Base-by-base conservation (phyloP, 2,797 vertebrate species). In the Vespertilio murinus region DNA sequence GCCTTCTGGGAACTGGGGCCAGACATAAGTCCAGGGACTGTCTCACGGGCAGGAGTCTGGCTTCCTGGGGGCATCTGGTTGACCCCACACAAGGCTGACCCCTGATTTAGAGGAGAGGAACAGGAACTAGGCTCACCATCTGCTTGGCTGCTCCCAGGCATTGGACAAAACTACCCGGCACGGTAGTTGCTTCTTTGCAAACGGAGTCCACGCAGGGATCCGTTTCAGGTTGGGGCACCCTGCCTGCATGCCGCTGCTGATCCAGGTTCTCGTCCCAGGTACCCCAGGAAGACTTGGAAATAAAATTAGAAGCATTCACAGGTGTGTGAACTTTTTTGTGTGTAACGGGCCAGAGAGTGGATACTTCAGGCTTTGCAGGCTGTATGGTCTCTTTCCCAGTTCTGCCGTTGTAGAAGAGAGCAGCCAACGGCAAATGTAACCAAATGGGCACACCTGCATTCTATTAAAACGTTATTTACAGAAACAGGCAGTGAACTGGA, bases 381-480 rank as follows among this genome's bases (percentile, higher is more conserved):
- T 47, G 5, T n/a, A 0, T 2, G 12, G 42, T 78, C 56, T 49
- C 65, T 59, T 38, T 69, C 61, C 42, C 23, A 22, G 1, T 65
- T 75, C 25, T 47, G 56, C 12, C 3, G 1, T 5, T 35, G 16
- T 10, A 28, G n/a, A 64, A 5, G 23, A 52, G 49, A 82, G 54
- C 10, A 25, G 70, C 23, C 8, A 5, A 17, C 18, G 14, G 38
- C 13, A 11, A 12, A 28, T 12, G 30, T 18, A 54, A 79, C 33
- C 23, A n/a, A 38, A 40, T 6, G 13, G 79, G 16, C 14, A 30
- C 3, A 4, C 30, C 8, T 80, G 16, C 3, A 17, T 25, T 47
- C 69, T 47, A n/a, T 78, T 38, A 42, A 69, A 42, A 54, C 79
- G 67, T 91, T 54, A 71, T 80, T 75, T 20, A 78, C 23, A 69